These are phyloP conservation scores for Helobdella robusta DNA, from an alignment of 2,888 invertebrate species.

Conservation along the genomic window DNA sequence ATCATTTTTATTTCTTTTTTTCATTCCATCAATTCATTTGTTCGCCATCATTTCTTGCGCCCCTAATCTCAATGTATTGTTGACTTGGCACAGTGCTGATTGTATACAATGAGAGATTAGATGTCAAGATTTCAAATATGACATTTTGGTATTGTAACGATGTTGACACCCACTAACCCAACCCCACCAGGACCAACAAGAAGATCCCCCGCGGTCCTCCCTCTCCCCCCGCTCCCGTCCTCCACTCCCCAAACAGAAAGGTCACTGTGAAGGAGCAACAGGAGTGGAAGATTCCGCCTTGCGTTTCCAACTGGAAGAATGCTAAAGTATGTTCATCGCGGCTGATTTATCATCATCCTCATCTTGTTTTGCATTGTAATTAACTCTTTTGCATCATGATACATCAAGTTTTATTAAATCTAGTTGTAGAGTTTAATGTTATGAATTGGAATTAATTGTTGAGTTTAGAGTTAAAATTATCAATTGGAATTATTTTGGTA, in stretches of 20 bases:
- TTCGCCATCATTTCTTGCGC: background rate
- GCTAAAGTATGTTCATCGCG: slow-evolving; percentile 61
- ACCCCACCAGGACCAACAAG: slow-evolving; percentile 94
- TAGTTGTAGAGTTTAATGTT: too few relatives aligned
- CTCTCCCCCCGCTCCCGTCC: slow-evolving; percentile 93
- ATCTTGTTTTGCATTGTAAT: background rate
- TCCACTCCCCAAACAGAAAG: slow-evolving; percentile 93
- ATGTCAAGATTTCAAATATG: too few relatives aligned
- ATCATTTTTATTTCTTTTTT: slow-evolving; percentile 8
- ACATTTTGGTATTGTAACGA: too few relatives aligned
- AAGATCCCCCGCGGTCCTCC: slow-evolving; percentile 97
- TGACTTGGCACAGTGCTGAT: too few relatives aligned
- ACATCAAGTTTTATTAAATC: background rate
- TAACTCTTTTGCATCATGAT: background rate
- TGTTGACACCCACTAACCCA: too few relatives aligned
- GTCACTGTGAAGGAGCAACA: slow-evolving; percentile 95
- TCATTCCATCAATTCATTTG: background rate
- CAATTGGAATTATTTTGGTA: too few relatives aligned
- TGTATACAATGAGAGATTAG: too few relatives aligned
- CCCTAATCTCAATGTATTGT: too few relatives aligned
- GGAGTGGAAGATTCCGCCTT: slow-evolving; percentile 98
- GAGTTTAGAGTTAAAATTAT: too few relatives aligned
- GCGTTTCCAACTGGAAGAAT: slow-evolving; percentile 99
- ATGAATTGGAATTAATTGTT: too few relatives aligned
- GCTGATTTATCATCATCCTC: background rate